These are phyloP conservation scores for Percina caprodes DNA, from an alignment of 2,113 vertebrate genomes.

Conservation along the genomic window DNA sequence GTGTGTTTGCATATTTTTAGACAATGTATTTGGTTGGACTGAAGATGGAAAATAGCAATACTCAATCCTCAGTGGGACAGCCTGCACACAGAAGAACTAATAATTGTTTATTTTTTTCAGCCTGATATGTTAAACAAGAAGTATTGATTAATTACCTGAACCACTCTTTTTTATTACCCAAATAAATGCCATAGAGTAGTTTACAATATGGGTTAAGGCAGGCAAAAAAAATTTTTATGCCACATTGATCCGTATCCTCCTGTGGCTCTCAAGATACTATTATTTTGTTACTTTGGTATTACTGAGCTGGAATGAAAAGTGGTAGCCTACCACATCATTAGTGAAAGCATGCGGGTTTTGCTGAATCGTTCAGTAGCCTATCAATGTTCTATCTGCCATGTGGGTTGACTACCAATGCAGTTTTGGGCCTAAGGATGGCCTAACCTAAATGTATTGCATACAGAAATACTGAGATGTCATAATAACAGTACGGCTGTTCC, in stretches of 20 bases:
- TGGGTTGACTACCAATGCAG: background rate
- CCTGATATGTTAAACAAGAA: background rate
- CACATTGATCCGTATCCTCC: background rate
- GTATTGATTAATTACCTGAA: no score
- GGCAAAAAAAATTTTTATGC: no score
- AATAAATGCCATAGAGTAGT: background rate
- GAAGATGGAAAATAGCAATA: background rate
- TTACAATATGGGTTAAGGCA: background rate
- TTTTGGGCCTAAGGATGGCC: background rate
- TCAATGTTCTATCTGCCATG: no score
- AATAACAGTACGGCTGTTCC: background rate
- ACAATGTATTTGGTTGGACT: background rate
- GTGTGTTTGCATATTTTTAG: background rate
- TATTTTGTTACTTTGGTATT: no score
- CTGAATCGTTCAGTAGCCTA: background rate
- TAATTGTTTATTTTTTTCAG: background rate
- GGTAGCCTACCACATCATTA: background rate
- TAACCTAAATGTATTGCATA: background rate
- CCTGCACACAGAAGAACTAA: background rate
- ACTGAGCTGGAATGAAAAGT: background rate
- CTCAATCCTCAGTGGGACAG: background rate
- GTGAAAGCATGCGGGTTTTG: background rate
- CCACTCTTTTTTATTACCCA: no score
- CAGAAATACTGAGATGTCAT: background rate
- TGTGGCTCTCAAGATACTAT: background rate